Evolutionary conservation across 1,140 invertebrate species (phyloP).

Genomic region (Zelostemma sp.): DNA sequence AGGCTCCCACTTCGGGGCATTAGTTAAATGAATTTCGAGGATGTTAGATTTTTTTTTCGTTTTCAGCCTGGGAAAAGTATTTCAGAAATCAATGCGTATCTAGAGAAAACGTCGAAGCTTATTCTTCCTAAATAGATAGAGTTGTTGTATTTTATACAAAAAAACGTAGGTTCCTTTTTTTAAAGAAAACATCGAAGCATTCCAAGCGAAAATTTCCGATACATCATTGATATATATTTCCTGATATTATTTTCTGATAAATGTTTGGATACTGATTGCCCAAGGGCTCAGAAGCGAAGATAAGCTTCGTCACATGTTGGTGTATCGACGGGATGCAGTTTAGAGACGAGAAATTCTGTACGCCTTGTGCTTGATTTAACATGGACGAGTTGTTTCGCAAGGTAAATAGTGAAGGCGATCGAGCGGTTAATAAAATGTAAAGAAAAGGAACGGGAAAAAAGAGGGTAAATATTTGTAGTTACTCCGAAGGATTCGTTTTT

Average conservation of each 20-base stretch:
- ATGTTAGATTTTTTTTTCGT: too few species aligned
- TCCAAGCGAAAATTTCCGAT: background rate
- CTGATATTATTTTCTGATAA: constrained; percentile 33
- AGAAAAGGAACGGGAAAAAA: constrained; percentile 38
- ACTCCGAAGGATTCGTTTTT: too few species aligned
- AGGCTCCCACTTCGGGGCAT: constrained; percentile 23
- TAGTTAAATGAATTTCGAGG: constrained; percentile 35
- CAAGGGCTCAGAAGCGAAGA: constrained; percentile 33
- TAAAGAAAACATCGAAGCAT: background rate
- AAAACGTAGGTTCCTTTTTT: too few species aligned
- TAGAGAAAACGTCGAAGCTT: too few species aligned
- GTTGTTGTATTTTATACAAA: too few species aligned
- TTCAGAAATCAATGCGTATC: too few species aligned
- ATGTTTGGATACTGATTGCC: constrained; percentile 30
- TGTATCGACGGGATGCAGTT: constrained; percentile 49
- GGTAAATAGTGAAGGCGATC: constrained; percentile 33
- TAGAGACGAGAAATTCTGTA: constrained; percentile 43
- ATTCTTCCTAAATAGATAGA: too few species aligned
- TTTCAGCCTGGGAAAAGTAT: too few species aligned
- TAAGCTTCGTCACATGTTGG: constrained; percentile 30
- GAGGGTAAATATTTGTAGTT: too few species aligned
- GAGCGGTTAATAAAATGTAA: background rate
- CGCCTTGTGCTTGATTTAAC: constrained; percentile 43
- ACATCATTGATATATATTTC: constrained; percentile 36
- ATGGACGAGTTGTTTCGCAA: constrained; percentile 33